phyloP scores from a whole-genome alignment of 2,888 invertebrate species.

The Caradrina clavipalpis region DNA sequence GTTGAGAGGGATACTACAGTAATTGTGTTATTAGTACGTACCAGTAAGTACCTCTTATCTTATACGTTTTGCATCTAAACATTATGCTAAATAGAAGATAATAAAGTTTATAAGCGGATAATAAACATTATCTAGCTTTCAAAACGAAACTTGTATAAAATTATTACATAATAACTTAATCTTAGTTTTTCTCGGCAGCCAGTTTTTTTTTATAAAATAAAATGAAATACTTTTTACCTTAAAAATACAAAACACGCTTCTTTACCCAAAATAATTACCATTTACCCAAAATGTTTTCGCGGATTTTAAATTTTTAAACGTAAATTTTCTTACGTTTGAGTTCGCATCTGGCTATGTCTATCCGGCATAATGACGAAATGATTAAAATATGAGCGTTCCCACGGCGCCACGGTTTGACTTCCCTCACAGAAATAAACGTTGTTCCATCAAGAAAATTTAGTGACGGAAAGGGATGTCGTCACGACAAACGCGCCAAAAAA shows the following conservation, averaged over 20 bases:
- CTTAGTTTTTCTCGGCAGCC: too few relatives aligned
- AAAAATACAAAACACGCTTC: background rate
- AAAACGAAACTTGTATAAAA: too few relatives aligned
- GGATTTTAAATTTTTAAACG: constrained; percentile 12
- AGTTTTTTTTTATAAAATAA: background rate
- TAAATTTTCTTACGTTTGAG: constrained; percentile 35
- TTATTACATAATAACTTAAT: too few relatives aligned
- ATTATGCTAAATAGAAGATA: too few relatives aligned
- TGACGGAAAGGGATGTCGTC: constrained; percentile 69
- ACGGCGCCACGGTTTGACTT: constrained; percentile 67
- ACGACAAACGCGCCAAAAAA: constrained; percentile 67
- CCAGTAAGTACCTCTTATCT: too few relatives aligned
- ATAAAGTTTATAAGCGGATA: too few relatives aligned
- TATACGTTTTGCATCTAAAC: too few relatives aligned
- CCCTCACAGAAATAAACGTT: constrained; percentile 72
- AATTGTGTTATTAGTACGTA: too few relatives aligned
- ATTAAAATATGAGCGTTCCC: constrained; percentile 78
- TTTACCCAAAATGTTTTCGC: constrained; percentile 20
- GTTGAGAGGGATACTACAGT: too few relatives aligned
- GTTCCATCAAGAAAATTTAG: constrained; percentile 74
- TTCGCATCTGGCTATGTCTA: constrained; percentile 43
- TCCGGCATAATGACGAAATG: constrained; percentile 72
- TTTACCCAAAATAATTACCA: constrained; percentile 13
- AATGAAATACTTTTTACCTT: background rate
- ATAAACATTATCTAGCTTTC: too few relatives aligned